These are phyloP conservation scores for Hoplodrina blanda DNA, from an alignment of 2,888 invertebrate genomes.

Conservation along the genomic window DNA sequence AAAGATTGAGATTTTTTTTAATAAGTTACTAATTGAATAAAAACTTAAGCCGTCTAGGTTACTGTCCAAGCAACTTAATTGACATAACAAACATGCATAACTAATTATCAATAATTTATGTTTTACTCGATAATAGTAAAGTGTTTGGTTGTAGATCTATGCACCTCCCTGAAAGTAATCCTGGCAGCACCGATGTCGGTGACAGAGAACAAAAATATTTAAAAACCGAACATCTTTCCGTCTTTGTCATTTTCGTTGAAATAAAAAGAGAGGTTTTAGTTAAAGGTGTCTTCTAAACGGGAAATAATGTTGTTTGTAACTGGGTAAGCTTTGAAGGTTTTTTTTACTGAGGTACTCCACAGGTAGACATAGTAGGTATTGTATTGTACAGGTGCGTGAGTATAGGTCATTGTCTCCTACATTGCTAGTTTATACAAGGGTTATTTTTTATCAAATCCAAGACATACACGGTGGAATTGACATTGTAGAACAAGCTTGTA, in stretches of 20 bases:
- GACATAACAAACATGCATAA: too few species aligned
- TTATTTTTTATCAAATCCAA: too few species aligned
- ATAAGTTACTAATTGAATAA: too few species aligned
- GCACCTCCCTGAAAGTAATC: too few species aligned
- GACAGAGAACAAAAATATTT: background rate
- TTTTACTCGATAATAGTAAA: too few species aligned
- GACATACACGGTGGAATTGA: too few species aligned
- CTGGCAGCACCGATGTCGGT: background rate
- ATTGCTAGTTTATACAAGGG: background rate
- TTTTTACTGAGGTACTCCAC: background rate
- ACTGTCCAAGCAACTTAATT: too few species aligned
- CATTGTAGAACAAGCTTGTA: too few species aligned
- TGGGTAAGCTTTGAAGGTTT: conserved; percentile 16
- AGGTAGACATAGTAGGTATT: background rate
- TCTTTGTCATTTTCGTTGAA: background rate
- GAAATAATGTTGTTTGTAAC: conserved; percentile 26
- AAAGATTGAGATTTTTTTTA: too few species aligned
- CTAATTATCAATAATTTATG: too few species aligned
- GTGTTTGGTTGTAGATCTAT: too few species aligned
- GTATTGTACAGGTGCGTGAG: conserved; percentile 26
- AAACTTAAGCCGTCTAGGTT: too few species aligned
- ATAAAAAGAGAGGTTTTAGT: background rate
- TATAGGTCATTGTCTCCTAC: conserved; percentile 15
- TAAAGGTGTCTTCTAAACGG: conserved; percentile 23
- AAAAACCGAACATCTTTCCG: conserved; percentile 8